phyloP scores from a whole-genome alignment of 2,888 invertebrate genomes.

The Drosophila sordidapex region DNA sequence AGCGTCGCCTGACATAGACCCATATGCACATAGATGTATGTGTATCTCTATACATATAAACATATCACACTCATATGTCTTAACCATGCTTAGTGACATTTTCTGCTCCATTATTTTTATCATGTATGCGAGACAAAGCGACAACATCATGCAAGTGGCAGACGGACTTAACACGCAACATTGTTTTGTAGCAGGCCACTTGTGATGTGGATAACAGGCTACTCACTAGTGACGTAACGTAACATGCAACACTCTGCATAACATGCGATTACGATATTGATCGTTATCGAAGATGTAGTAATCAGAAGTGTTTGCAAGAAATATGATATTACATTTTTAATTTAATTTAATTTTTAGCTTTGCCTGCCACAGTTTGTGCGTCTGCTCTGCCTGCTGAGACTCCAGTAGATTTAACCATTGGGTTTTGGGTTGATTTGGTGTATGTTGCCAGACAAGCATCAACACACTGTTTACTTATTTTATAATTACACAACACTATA shows the following conservation, averaged over 20 bases:
- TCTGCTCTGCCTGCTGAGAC: slow-evolving; percentile 52
- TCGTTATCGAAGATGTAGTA: neutral
- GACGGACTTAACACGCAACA: slow-evolving; percentile 57
- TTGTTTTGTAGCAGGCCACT: slow-evolving; percentile 15
- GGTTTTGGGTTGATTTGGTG: slow-evolving; percentile 26
- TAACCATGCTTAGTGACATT: slow-evolving; percentile 76
- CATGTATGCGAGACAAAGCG: slow-evolving; percentile 79
- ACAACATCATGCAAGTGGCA: slow-evolving; percentile 75
- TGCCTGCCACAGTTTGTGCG: slow-evolving; percentile 45
- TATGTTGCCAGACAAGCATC: slow-evolving; percentile 40
- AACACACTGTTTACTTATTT: slow-evolving; percentile 47
- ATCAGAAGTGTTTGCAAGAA: neutral
- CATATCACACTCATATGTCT: slow-evolving; percentile 46
- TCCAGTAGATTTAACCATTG: slow-evolving; percentile 65
- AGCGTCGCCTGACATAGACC: slow-evolving; percentile 7
- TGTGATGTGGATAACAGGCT: neutral
- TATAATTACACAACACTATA: neutral
- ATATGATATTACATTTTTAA: neutral
- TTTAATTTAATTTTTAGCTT: slow-evolving; percentile 18
- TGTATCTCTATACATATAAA: slow-evolving; percentile 17
- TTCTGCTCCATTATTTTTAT: slow-evolving; percentile 80
- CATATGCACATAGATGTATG: slow-evolving; percentile 22
- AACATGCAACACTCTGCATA: neutral
- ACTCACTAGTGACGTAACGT: neutral
- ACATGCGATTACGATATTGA: neutral